Percentiles rank a stretch among this genome's conserved stretches.
Conservation (phyloP, 2,797 vertebrate genomes). For the Coendou prehensilis region DNA sequence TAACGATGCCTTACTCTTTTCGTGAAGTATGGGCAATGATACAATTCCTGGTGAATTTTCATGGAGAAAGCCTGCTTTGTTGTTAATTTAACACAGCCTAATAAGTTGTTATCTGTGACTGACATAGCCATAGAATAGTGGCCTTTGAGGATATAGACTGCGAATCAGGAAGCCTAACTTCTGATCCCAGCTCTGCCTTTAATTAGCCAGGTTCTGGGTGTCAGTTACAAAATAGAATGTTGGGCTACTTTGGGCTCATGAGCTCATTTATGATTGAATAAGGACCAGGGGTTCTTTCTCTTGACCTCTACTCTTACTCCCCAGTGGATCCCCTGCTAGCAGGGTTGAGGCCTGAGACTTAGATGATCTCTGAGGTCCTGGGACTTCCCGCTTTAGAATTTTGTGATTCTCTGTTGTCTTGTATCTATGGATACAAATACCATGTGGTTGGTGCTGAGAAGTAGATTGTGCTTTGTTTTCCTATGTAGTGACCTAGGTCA, state of each 20-base stretch:
- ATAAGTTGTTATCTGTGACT: neutral
- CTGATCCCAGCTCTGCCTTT: conserved; percentile 50
- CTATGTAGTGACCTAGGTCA: conserved; percentile 60
- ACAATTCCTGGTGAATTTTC: neutral
- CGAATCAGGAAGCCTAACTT: conserved; percentile 66
- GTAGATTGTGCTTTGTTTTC: conserved; percentile 77
- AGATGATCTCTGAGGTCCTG: conserved; percentile 62
- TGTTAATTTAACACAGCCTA: conserved; percentile 38
- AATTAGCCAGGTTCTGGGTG: conserved; percentile 49
- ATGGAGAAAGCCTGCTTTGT: conserved; percentile 37
- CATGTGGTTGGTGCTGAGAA: conserved; percentile 60
- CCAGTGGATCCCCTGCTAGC: conserved; percentile 12
- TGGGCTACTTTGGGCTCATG: neutral
- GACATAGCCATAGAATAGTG: neutral
- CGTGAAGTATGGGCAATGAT: neutral
- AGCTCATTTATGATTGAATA: conserved; percentile 61
- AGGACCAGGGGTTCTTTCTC: conserved; percentile 30
- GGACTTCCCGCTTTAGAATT: conserved; percentile 66
- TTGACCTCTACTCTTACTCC: conserved; percentile 36
- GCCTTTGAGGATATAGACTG: neutral
- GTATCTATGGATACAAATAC: conserved; percentile 80
- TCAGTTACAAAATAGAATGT: conserved; percentile 49
- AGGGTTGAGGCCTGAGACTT: conserved; percentile 1
- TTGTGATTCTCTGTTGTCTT: conserved; percentile 75
- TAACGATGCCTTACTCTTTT: conserved; percentile 60